Evolutionary conservation across 2,797 vertebrate species (phyloP).

Genomic region (Hyperoplus immaculatus): DNA sequence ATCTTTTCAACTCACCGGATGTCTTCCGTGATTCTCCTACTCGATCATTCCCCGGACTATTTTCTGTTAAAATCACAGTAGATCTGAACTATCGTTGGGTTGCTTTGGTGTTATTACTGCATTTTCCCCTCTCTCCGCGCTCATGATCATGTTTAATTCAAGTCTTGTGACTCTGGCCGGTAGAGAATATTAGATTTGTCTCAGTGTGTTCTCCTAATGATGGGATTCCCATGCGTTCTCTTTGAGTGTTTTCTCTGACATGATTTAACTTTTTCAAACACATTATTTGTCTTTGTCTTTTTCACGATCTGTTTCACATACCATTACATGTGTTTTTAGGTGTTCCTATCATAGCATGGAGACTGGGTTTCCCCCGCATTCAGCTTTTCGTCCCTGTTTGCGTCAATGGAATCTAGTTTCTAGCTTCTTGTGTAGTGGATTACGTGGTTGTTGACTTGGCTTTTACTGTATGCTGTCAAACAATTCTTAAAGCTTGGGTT

Average conservation of each 20-base stretch:
- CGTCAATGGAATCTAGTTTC: constrained; percentile 18
- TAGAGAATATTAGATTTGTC: constrained; percentile 47
- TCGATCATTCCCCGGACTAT: not conserved
- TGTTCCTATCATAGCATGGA: not conserved
- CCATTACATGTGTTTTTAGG: not conserved
- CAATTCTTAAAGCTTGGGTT: not conserved
- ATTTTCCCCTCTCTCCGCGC: constrained; percentile 22
- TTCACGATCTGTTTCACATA: not conserved
- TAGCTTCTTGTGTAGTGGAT: constrained; percentile 29
- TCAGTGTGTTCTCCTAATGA: constrained; percentile 18
- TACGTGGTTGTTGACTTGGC: not conserved
- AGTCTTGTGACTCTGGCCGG: constrained; percentile 58
- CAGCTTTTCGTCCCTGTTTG: not conserved
- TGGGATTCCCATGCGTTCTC: constrained; percentile 8
- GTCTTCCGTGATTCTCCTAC: not conserved
- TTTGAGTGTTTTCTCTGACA: not conserved
- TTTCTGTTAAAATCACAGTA: constrained; percentile 3
- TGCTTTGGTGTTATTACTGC: not conserved
- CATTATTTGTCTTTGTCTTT: not conserved
- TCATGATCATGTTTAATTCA: constrained; percentile 45
- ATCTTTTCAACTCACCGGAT: constrained; percentile 2
- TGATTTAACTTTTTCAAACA: not conserved
- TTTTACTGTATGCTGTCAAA: not conserved
- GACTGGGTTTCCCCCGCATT: not conserved
- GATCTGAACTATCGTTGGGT: not conserved